Base-by-base conservation (phyloP, 1,140 invertebrate species). In the Temnothorax nylanderi region DNA sequence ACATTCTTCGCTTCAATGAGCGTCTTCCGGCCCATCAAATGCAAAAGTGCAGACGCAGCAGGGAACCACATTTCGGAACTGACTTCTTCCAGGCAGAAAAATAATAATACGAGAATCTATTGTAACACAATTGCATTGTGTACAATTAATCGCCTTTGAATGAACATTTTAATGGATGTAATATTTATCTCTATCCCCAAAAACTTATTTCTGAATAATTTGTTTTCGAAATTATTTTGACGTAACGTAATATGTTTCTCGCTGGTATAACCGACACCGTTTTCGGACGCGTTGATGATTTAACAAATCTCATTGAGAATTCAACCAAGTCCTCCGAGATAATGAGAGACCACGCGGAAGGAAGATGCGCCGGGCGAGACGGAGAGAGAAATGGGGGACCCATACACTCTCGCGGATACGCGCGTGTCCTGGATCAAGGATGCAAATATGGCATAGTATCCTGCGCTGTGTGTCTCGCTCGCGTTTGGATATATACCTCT, bases 381-480 rank as follows among this genome's bases (percentile, higher is more conserved):
- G 18, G n/a, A 37, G 26, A 32, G 54, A 54, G 41, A 47, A 16
- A 89, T 84, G 84, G 72, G 58, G 34, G 71, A 58, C 71, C 69
- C 67, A 89, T 58, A 69, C 88, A 81, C 64, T 88, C 78, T 75
- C 86, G 51, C 74, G 71, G 87, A 89, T 87, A 90, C 90, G 90
- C 92, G 91, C 92, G 92, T 94, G 90, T 92, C 91, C 91, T 92
- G 92, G 90, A 93, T 93, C 90, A 90, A 87, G 90, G 93, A 93
- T 94, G 92, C 92, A 93, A 94, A 94, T 93, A 92, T 93, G 91
- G 93, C 91, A 92, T 93, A 92, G 86, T 92, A 92, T 90, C 87
- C 90, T 87, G 92, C 62, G 86, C 65, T 18, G 91, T 60, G 87
- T 81, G 89, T 13, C 41, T 64, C 89, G 91, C 90, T 88, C 90